Conservation (phyloP, 1,140 invertebrate species). For the Telenomus remus region DNA sequence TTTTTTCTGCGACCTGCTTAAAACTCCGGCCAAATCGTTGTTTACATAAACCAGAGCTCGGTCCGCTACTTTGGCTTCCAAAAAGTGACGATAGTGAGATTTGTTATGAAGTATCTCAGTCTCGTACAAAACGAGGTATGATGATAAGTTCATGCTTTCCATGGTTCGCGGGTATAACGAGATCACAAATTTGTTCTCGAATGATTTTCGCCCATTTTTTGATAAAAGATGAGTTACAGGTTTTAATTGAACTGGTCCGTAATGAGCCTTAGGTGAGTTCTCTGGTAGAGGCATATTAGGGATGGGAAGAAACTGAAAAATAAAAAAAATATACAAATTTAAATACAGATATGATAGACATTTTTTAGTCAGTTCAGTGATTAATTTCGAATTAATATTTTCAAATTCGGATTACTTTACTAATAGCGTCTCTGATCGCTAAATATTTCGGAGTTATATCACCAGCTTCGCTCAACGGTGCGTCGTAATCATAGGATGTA, state of each 20-base stretch:
- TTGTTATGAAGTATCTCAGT: slow-evolving; percentile 9
- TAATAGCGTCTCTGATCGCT: slow-evolving; percentile 81
- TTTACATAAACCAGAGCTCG: slow-evolving; percentile 46
- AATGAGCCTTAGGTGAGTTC: slow-evolving; percentile 25
- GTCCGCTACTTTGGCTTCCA: slow-evolving; percentile 29
- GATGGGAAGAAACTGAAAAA: slow-evolving; percentile 31
- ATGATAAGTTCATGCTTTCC: slow-evolving; percentile 37
- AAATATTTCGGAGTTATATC: slow-evolving; percentile 89
- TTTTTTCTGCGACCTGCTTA: slow-evolving; percentile 36
- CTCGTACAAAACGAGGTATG: slow-evolving; percentile 49
- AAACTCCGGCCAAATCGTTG: slow-evolving; percentile 16
- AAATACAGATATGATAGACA: no score
- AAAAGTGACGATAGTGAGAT: neutral
- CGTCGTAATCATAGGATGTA: slow-evolving; percentile 92
- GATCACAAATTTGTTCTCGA: slow-evolving; percentile 11
- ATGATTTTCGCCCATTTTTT: slow-evolving; percentile 10
- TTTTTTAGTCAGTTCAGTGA: no score
- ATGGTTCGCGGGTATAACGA: slow-evolving; percentile 20
- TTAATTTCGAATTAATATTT: no score
- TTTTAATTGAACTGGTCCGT: slow-evolving; percentile 28
- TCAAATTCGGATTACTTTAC: slow-evolving; percentile 75
- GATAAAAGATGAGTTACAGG: slow-evolving; percentile 28
- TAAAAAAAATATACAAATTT: neutral
- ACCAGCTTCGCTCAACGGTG: slow-evolving; percentile 88
- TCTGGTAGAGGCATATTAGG: slow-evolving; percentile 27